A percentile compares a stretch with the other conserved stretches of the same genome.
phyloP scores from a whole-genome alignment of 1,140 invertebrate genomes.

The Aphelenchoides besseyi region DNA sequence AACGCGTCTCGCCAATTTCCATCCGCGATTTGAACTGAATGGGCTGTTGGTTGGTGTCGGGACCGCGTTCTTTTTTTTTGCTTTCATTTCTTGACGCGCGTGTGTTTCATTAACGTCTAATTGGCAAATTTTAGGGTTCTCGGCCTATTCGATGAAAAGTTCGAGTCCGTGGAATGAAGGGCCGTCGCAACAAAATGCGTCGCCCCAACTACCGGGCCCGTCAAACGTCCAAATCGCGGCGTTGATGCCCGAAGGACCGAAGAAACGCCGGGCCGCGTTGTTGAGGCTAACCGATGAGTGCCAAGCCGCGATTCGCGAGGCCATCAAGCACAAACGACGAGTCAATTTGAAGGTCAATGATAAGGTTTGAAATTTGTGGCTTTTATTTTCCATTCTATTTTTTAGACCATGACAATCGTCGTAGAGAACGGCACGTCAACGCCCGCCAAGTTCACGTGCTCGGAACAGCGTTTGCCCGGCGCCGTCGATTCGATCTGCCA shows the following conservation, averaged over 20 bases:
- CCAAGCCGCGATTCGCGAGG: slow-evolving; percentile 2
- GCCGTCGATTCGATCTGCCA: slow-evolving; percentile 11
- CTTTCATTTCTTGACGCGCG: no score
- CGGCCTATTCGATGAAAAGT: neutral
- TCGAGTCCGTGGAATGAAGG: neutral
- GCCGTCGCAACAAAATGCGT: neutral
- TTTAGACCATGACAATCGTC: neutral
- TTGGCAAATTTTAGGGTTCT: neutral
- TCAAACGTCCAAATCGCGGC: neutral
- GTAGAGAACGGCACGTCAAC: neutral
- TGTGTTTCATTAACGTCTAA: no score
- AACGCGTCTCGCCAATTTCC: no score
- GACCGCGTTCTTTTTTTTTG: no score
- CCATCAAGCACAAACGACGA: neutral
- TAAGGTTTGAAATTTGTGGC: neutral
- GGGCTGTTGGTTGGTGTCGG: no score
- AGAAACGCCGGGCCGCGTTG: neutral
- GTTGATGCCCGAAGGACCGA: slow-evolving; percentile 3
- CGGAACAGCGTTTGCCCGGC: neutral
- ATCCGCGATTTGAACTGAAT: no score
- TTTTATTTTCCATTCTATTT: slow-evolving; percentile 3
- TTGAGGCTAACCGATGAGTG: slow-evolving; percentile 16
- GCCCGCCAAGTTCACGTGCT: slow-evolving; percentile 9
- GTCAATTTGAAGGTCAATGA: slow-evolving; percentile 5
- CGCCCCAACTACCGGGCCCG: neutral